Conservation (phyloP, 1,140 invertebrate genomes). For the Microplitis mediator region DNA sequence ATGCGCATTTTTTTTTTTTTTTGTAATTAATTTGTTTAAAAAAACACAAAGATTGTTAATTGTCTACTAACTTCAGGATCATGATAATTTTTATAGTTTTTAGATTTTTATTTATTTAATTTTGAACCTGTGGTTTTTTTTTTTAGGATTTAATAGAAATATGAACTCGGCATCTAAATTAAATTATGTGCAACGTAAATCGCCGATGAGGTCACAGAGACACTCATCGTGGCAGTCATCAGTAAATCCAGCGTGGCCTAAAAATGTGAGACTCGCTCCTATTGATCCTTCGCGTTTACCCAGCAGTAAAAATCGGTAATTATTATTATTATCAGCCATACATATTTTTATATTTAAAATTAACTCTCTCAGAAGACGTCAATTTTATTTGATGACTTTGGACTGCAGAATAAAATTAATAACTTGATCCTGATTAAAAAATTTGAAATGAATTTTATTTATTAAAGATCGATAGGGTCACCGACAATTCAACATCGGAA, state of each 20-base stretch:
- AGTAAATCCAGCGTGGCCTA: constrained; percentile 47
- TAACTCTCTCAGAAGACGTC: too few species aligned
- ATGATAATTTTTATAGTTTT: not conserved
- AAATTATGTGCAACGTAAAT: constrained; percentile 37
- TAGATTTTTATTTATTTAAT: not conserved
- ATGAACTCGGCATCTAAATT: constrained; percentile 36
- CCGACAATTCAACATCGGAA: constrained; percentile 30
- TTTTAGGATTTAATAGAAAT: constrained; percentile 37
- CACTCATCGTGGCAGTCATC: constrained; percentile 50
- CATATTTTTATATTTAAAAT: not conserved
- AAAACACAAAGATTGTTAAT: too few species aligned
- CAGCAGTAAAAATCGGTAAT: constrained; percentile 51
- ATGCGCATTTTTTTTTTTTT: too few species aligned
- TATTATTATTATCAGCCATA: not conserved
- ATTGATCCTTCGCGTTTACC: constrained; percentile 51
- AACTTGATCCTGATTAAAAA: not conserved
- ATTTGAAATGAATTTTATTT: not conserved
- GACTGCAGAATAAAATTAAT: too few species aligned
- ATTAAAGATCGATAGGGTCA: constrained; percentile 31
- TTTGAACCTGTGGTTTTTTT: not conserved
- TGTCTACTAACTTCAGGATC: too few species aligned
- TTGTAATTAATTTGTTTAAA: too few species aligned
- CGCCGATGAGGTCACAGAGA: constrained; percentile 35
- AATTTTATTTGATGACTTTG: too few species aligned
- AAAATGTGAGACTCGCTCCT: constrained; percentile 56